Evolutionary conservation across 2,113 vertebrate species (phyloP).

Genomic region (Etia nguti): DNA sequence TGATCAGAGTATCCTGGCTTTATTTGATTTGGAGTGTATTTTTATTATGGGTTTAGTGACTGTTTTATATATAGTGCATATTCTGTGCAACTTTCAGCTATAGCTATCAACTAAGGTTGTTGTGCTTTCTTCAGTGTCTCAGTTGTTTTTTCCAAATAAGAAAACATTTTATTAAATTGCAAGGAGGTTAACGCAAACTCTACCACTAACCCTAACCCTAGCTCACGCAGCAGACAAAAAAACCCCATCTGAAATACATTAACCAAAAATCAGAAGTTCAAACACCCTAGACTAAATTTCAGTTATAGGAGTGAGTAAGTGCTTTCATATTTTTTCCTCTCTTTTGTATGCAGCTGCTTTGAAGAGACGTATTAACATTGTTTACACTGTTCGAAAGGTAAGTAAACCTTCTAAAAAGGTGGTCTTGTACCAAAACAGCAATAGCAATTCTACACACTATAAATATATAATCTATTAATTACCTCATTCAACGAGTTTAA

Average conservation of each 20-base stretch:
- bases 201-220: not conserved
- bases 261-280: not conserved
- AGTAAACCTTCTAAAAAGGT: not conserved
- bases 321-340: not conserved
- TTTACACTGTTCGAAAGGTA: not conserved
- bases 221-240: not conserved
- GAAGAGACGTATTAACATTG: rapidly evolving
- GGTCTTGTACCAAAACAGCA: not conserved
- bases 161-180: not conserved
- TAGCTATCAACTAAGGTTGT: not conserved
- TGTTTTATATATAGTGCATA: not conserved
- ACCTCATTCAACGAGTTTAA: not conserved
- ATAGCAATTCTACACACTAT: not conserved
- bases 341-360: not conserved
- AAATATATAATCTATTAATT: not conserved
- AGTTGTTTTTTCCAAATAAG: not conserved
- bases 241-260: not conserved
- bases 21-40: not conserved
- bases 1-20: not conserved
- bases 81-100: not conserved
- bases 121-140: rapidly evolving
- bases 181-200: not conserved
- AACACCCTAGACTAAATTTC: not conserved
- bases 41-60: not conserved
- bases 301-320: not conserved